These are phyloP conservation scores for Anadara kagoshimensis DNA, from an alignment of 1,140 invertebrate genomes.

Conservation along the genomic window DNA sequence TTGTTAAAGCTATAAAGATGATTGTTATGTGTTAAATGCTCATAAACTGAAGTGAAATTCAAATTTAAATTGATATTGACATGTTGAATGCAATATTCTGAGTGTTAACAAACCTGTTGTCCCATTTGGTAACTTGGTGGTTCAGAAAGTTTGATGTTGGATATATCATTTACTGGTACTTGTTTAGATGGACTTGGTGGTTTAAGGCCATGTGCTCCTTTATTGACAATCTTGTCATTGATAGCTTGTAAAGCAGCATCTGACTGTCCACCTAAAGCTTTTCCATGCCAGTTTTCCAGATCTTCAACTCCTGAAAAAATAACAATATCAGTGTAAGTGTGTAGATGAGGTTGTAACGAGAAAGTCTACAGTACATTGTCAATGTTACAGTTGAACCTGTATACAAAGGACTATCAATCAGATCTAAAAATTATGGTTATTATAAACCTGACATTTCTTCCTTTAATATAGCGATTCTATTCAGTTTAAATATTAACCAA, in stretches of 20 bases:
- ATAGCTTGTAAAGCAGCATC: conserved; percentile 80
- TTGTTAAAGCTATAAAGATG: too few species aligned
- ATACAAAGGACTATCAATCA: too few species aligned
- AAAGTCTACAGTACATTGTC: too few species aligned
- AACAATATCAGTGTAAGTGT: neutral
- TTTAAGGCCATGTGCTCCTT: conserved; percentile 50
- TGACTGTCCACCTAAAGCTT: conserved; percentile 89
- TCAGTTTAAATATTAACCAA: too few species aligned
- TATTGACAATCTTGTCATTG: conserved; percentile 75
- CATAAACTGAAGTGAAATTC: neutral
- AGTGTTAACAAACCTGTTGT: conserved; percentile 68
- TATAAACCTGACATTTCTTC: too few species aligned
- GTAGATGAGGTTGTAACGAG: too few species aligned
- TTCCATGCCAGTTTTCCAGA: conserved; percentile 97
- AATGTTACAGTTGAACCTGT: too few species aligned
- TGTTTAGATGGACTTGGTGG: conserved; percentile 40
- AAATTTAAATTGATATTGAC: too few species aligned
- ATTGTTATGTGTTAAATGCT: too few species aligned
- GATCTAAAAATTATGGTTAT: too few species aligned
- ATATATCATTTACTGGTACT: conserved; percentile 43
- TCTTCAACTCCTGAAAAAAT: conserved; percentile 86
- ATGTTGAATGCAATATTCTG: neutral
- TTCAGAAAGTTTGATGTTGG: conserved; percentile 78
- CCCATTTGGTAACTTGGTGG: conserved; percentile 89
- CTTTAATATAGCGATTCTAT: too few species aligned